phyloP scores from a whole-genome alignment of 30 jellyfish, hydroid and myxozoan genomes.

The Catostylus mosaicus region DNA sequence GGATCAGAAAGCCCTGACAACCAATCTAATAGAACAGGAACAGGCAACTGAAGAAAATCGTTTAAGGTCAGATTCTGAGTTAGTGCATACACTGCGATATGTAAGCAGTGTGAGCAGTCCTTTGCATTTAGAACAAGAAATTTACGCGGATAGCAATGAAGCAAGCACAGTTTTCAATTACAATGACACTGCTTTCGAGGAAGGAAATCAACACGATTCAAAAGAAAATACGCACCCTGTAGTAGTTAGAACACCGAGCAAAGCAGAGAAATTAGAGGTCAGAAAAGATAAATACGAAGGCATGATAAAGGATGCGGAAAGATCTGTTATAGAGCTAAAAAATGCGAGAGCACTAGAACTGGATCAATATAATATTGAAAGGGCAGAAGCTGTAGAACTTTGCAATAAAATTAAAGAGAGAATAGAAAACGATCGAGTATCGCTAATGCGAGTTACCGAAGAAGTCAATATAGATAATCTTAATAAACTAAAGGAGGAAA shows the following conservation, averaged over 20 bases:
- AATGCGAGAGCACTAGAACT: constrained; percentile 61
- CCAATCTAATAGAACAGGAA: constrained; percentile 44
- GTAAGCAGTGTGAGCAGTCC: constrained; percentile 67
- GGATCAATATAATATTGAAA: constrained; percentile 57
- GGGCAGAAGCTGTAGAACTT: constrained; percentile 6
- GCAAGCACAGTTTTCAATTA: constrained; percentile 4
- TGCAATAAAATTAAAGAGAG: constrained; percentile 39
- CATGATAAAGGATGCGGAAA: constrained; percentile 58
- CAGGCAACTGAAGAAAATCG: constrained; percentile 36
- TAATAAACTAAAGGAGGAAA: not conserved
- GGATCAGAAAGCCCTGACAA: constrained; percentile 58
- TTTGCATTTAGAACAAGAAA: constrained; percentile 58
- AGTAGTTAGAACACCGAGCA: constrained; percentile 38
- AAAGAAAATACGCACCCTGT: not conserved
- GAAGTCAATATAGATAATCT: constrained; percentile 7
- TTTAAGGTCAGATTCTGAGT: constrained; percentile 29
- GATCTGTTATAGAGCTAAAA: constrained; percentile 59
- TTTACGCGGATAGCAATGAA: not conserved
- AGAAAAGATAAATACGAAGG: constrained; percentile 39
- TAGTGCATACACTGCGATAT: constrained; percentile 61
- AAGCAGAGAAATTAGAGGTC: constrained; percentile 52
- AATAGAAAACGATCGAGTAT: constrained; percentile 29
- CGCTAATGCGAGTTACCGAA: constrained; percentile 9
- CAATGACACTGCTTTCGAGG: constrained; percentile 57
- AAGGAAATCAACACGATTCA: constrained; percentile 11